Evolutionary conservation across 2,113 vertebrate genomes (phyloP).

Genomic region (Nothoprocta perdicaria): DNA sequence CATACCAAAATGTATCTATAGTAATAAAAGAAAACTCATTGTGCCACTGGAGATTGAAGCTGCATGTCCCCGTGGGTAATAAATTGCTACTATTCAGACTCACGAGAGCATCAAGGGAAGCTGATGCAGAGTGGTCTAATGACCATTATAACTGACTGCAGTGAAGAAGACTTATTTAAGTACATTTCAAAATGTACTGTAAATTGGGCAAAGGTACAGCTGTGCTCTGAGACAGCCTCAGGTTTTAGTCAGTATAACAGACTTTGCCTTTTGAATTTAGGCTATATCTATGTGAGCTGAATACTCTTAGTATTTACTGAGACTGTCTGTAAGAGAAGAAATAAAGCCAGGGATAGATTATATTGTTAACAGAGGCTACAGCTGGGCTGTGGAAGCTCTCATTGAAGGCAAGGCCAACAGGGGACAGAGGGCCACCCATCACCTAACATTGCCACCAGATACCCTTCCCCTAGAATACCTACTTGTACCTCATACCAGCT

Average conservation of each 20-base stretch:
- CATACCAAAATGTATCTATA: neutral
- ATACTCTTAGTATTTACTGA: conserved; percentile 2
- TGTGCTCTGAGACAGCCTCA: conserved; percentile 18
- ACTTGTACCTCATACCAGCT: fast-evolving
- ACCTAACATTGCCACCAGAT: neutral
- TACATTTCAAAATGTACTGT: conserved; percentile 61
- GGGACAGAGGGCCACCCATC: neutral
- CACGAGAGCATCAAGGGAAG: conserved; percentile 47
- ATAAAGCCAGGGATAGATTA: neutral
- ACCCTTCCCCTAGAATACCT: neutral
- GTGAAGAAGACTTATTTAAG: conserved; percentile 58
- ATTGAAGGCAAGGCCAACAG: neutral
- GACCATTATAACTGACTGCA: conserved; percentile 57
- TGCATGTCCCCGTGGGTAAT: conserved; percentile 56
- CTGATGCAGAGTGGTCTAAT: conserved; percentile 58
- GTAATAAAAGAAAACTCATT: conserved; percentile 61
- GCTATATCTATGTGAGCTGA: conserved; percentile 46
- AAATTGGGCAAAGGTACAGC: conserved; percentile 66
- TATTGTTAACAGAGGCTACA: neutral
- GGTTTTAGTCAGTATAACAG: conserved; percentile 50
- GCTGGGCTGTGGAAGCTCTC: neutral
- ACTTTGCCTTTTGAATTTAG: conserved; percentile 47
- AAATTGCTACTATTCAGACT: conserved; percentile 61
- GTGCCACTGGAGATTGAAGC: conserved; percentile 46
- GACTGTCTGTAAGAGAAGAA: neutral